Base-by-base conservation (phyloP, 2,888 invertebrate species). In the Lepidocyrtinus sp. region DNA sequence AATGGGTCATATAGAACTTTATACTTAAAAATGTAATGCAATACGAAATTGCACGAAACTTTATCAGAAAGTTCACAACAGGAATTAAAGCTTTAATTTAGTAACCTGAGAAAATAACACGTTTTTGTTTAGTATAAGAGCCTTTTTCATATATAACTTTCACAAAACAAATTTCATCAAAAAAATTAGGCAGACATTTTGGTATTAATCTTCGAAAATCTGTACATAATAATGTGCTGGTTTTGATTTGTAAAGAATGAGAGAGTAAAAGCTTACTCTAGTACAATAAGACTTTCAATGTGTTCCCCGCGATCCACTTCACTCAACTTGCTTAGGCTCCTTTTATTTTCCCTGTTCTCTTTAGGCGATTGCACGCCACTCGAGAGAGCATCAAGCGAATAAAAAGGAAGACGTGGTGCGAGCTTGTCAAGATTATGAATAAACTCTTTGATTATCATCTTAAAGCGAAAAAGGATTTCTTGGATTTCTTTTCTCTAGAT, bases 371-470 rank as follows among this genome's bases (percentile, higher is more conserved):
- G 50, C 50, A 2, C 50, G 50, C 50, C 50, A 50, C 50, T 50
- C 17, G 50, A 50, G 50, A 50, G 50, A 50, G 17, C 50, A 50
- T 50, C 50, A 50, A 50, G 50, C 50, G 50, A n/a, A 50, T 50
- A 50, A 50, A 50, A 50, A 50, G 50, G 15, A 50, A 50, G 50
- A 24, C 59, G 17, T 64, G 21, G 25, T 64, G 24, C 5, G 74
- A 65, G 27, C 65, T 74, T 65, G 74, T 74, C 27, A 68, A 75
- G 67, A 68, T 75, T 67, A 68, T 75, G 75, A 75, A 75, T 68
- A 75, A 75, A 75, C 75, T 68, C 68, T 75, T 75, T 67, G 75
- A 75, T 75, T 75, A 68, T 62, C 75, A 68, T 75, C 68, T 59
- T 68, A 59, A 74, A 27, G 27, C 50, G 15, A 50, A 50, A 50